Evolutionary conservation across 2,888 invertebrate species (phyloP).

Genomic region (Sinohyriopsis cumingii): DNA sequence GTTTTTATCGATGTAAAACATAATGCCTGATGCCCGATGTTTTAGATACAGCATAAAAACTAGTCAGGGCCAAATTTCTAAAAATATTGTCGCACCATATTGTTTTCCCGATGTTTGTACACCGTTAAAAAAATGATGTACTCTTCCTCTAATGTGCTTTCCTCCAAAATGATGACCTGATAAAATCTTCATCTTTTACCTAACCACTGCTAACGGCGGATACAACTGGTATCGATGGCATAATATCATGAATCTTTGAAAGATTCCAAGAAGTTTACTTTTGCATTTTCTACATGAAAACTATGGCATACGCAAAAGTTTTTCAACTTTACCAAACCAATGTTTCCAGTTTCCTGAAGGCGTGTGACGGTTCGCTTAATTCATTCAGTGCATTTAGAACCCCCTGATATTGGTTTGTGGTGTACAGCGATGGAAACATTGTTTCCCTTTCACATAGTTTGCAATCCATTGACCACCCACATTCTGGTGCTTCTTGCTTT

Average conservation of each 20-base stretch:
- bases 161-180: constrained; percentile 41
- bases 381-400: too few relatives aligned
- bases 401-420: constrained; percentile 44
- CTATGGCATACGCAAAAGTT: constrained; percentile 43
- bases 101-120: constrained; percentile 15
- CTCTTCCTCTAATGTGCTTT: constrained; percentile 36
- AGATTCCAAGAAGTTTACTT: constrained; percentile 13
- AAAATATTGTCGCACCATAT: constrained; percentile 24
- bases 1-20: constrained; percentile 16
- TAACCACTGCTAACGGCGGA: constrained; percentile 37
- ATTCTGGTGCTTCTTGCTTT: constrained; percentile 30
- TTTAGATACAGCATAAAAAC: constrained; percentile 15
- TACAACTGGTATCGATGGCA: constrained; percentile 20
- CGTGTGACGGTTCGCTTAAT: too few relatives aligned
- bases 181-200: constrained; percentile 9
- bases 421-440: constrained; percentile 29
- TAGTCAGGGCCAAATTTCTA: constrained; percentile 30
- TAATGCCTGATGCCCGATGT: too few relatives aligned
- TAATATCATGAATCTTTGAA: constrained; percentile 7
- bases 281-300: constrained; percentile 30
- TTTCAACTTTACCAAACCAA: constrained; percentile 12
- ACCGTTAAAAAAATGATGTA: constrained; percentile 33
- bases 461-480: constrained; percentile 26
- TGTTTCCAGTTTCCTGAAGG: background rate
- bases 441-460: constrained; percentile 5